A percentile compares a stretch with the other conserved stretches of the same genome.
Conservation (phyloP, 2,797 vertebrate species). For the Chelon labrosus region DNA sequence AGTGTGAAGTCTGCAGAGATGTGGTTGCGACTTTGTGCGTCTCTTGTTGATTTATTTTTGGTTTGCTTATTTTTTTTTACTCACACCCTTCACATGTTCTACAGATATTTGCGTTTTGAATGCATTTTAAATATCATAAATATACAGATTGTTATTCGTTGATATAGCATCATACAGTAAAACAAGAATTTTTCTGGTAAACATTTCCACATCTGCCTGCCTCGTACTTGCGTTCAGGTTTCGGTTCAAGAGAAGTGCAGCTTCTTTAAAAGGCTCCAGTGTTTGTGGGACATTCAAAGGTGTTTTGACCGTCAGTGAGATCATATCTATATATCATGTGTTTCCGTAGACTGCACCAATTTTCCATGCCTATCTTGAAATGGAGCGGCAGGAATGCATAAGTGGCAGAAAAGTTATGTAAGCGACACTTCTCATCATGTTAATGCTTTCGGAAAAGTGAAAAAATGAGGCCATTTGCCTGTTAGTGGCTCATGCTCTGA, state of each 20-base stretch:
- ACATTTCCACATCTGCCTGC: too few species aligned
- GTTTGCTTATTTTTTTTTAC: not conserved
- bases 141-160: too few species aligned
- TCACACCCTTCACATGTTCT: constrained; percentile 5
- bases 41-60: constrained; percentile 41
- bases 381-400: constrained; percentile 20
- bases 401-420: constrained; percentile 38
- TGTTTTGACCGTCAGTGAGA: not conserved
- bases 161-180: too few species aligned
- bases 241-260: too few species aligned
- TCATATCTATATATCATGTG: too few species aligned
- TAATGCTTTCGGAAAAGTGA: constrained; percentile 40
- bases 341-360: too few species aligned
- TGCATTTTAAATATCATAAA: not conserved
- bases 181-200: too few species aligned
- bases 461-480: constrained; percentile 61
- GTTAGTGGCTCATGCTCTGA: constrained; percentile 41
- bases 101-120: not conserved
- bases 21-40: constrained; percentile 17
- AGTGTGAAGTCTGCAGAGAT: constrained; percentile 68
- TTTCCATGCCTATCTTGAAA: not conserved
- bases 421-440: constrained; percentile 26
- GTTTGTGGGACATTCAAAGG: too few species aligned
- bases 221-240: too few species aligned
- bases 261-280: too few species aligned